Conservation (phyloP, 2,888 invertebrate species). For the Rhogogaster chlorosoma region DNA sequence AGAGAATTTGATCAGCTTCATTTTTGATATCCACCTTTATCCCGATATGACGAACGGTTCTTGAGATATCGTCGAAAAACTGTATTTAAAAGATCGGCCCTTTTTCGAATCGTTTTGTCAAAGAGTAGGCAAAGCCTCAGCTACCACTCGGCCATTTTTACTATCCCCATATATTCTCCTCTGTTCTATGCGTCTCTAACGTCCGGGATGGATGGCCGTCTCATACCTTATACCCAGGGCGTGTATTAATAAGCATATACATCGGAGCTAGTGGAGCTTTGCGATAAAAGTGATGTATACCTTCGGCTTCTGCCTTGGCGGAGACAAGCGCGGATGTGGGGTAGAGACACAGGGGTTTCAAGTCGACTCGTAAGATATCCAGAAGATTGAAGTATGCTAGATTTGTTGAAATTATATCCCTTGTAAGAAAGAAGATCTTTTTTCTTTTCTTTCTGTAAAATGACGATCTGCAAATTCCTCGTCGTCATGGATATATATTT, state of each 20-base stretch:
- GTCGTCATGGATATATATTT: no score
- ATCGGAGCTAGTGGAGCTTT: conserved; percentile 4
- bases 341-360: neutral
- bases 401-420: no score
- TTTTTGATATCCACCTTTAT: no score
- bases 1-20: no score
- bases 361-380: no score
- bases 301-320: neutral
- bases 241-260: conserved; percentile 37
- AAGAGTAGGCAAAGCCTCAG: neutral
- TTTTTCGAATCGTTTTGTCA: neutral
- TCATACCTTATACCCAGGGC: neutral
- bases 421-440: no score
- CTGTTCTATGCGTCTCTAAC: neutral
- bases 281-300: conserved; percentile 43
- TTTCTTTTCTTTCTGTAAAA: no score
- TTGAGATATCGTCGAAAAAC: no score
- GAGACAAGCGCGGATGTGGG: neutral
- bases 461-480: no score
- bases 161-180: neutral
- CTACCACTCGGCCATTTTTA: neutral
- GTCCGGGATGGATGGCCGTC: neutral
- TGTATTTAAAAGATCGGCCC: no score
- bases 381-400: no score
- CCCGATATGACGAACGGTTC: no score